Evolutionary conservation across 2,888 invertebrate genomes (phyloP).

Genomic region (Boloria euphrosyne): DNA sequence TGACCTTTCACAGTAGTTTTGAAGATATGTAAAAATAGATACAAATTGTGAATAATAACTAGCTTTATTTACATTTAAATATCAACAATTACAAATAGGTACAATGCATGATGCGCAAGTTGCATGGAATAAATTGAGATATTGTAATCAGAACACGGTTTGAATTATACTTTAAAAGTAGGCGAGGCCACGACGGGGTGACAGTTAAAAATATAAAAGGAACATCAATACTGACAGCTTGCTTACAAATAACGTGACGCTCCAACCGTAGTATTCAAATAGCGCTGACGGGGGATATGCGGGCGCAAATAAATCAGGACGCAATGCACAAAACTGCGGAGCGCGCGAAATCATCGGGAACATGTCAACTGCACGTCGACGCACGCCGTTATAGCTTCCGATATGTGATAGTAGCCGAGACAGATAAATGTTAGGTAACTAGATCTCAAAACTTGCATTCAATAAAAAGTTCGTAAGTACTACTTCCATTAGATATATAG

Average conservation of each 20-base stretch:
- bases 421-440: background rate
- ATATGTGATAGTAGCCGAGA: slow-evolving; percentile 22
- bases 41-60: too few relatives aligned
- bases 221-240: slow-evolving; percentile 14
- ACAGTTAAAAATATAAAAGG: background rate
- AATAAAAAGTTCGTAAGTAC: too few relatives aligned
- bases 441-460: background rate
- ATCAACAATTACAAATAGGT: too few relatives aligned
- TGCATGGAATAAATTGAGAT: too few relatives aligned
- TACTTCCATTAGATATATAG: too few relatives aligned
- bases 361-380: slow-evolving; percentile 60
- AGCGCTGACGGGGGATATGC: slow-evolving; percentile 27
- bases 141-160: too few relatives aligned
- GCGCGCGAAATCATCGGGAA: slow-evolving; percentile 53
- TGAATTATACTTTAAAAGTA: too few relatives aligned
- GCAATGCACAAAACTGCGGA: slow-evolving; percentile 61
- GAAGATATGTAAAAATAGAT: too few relatives aligned
- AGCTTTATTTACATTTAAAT: too few relatives aligned
- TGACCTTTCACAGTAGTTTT: too few relatives aligned
- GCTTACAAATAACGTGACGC: slow-evolving; percentile 21
- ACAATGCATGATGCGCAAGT: too few relatives aligned
- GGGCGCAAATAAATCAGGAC: slow-evolving; percentile 64
- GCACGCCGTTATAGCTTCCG: slow-evolving; percentile 34
- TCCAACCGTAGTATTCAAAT: slow-evolving; percentile 23
- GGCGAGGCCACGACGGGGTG: too few relatives aligned